phyloP scores from a whole-genome alignment of 2,888 invertebrate genomes.

The Athetis lepigone region DNA sequence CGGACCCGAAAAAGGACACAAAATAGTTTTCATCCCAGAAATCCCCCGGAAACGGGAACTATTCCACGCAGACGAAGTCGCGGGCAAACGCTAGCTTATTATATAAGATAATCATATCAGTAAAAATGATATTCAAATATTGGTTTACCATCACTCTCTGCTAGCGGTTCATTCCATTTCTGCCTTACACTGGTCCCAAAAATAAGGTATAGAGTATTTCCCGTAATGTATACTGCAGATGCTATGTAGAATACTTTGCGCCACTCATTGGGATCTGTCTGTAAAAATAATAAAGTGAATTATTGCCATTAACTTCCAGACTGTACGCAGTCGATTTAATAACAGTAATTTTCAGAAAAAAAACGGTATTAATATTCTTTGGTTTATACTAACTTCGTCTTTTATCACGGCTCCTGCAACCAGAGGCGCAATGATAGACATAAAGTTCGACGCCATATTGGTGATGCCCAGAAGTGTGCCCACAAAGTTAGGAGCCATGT shows the following conservation, averaged over 20 bases:
- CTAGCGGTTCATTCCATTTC: slow-evolving; percentile 53
- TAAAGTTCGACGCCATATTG: slow-evolving; percentile 93
- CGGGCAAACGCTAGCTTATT: too few species aligned
- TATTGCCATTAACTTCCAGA: too few species aligned
- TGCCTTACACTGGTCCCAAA: slow-evolving; percentile 87
- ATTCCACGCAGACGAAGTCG: too few species aligned
- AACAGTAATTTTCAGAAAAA: too few species aligned
- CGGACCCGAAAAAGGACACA: too few species aligned
- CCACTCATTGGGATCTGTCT: slow-evolving; percentile 92
- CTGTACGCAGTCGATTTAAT: too few species aligned
- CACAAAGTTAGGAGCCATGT: slow-evolving; percentile 95
- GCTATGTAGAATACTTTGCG: slow-evolving; percentile 93
- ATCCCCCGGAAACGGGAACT: too few species aligned
- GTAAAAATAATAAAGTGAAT: slow-evolving; percentile 33
- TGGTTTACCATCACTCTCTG: slow-evolving; percentile 14
- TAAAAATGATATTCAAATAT: not conserved
- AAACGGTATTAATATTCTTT: too few species aligned
- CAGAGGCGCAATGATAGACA: slow-evolving; percentile 94
- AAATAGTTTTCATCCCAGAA: too few species aligned
- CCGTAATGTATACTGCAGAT: slow-evolving; percentile 92
- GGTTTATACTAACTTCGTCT: slow-evolving; percentile 79
- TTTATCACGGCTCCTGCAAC: slow-evolving; percentile 92
- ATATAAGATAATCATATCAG: too few species aligned
- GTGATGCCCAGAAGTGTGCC: slow-evolving; percentile 95
- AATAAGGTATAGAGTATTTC: slow-evolving; percentile 92